Conservation (phyloP, 2,888 invertebrate genomes). For the Drosophila yooni region DNA sequence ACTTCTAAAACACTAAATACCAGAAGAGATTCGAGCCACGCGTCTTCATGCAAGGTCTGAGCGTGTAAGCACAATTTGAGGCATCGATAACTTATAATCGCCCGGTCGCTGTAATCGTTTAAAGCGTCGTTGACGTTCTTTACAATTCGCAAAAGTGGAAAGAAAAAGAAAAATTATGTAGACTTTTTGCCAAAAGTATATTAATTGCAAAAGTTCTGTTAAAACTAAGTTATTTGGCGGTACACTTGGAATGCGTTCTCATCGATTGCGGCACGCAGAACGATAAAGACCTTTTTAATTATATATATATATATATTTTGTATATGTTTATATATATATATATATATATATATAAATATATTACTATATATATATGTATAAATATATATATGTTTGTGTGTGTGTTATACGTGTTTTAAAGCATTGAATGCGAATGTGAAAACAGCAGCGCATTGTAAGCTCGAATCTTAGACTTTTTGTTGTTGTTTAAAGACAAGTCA, state of each 20-base stretch:
- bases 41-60: conserved; percentile 38
- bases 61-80: conserved; percentile 29
- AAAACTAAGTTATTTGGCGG: conserved; percentile 16
- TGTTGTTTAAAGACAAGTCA: conserved; percentile 34
- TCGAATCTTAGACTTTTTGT: conserved; percentile 35
- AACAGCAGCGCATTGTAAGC: conserved; percentile 66
- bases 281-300: conserved; percentile 13
- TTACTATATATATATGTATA: conserved; percentile 17
- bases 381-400: conserved; percentile 20
- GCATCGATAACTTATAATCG: conserved; percentile 55
- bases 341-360: conserved; percentile 22
- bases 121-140: conserved; percentile 71
- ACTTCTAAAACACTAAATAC: not conserved
- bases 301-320: conserved; percentile 17
- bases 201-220: conserved; percentile 32
- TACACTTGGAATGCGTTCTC: conserved; percentile 24
- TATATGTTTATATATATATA: conserved; percentile 23
- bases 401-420: conserved; percentile 49
- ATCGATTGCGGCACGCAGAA: conserved; percentile 1
- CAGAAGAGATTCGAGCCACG: not conserved
- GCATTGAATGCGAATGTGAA: conserved; percentile 55
- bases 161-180: conserved; percentile 66
- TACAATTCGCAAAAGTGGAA: conserved; percentile 71
- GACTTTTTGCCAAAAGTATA: conserved; percentile 43
- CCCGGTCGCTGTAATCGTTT: conserved; percentile 66